These are phyloP conservation scores for Ctena decussata DNA, from an alignment of 2,888 invertebrate species.

Conservation along the genomic window DNA sequence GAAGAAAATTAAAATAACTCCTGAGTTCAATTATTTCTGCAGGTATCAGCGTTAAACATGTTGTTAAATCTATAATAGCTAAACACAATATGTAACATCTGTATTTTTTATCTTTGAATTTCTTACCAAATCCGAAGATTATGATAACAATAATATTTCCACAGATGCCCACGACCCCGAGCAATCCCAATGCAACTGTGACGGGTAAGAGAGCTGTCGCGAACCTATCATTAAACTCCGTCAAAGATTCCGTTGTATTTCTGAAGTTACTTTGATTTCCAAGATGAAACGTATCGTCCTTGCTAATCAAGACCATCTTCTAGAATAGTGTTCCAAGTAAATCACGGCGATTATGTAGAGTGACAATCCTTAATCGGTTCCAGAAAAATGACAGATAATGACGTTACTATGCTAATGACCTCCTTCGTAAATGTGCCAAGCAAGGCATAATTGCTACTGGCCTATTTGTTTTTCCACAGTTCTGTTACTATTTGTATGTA, in stretches of 20 bases:
- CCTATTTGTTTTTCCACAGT: too few species aligned
- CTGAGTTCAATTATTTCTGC: constrained; percentile 58
- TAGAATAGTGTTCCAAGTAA: too few species aligned
- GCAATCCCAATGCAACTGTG: constrained; percentile 45
- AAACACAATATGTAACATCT: constrained; percentile 50
- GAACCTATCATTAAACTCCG: constrained; percentile 43
- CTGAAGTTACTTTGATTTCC: not conserved
- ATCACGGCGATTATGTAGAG: too few species aligned
- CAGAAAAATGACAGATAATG: too few species aligned
- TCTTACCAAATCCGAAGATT: constrained; percentile 49
- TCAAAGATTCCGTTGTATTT: not conserved
- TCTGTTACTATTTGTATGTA: too few species aligned
- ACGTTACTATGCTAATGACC: too few species aligned
- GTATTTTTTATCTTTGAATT: constrained; percentile 57
- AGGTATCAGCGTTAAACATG: constrained; percentile 59
- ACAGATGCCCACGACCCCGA: constrained; percentile 45
- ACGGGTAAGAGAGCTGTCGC: constrained; percentile 52
- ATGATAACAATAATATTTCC: constrained; percentile 58
- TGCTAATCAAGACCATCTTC: not conserved
- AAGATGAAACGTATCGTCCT: not conserved
- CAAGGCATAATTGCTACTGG: too few species aligned
- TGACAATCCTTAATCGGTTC: too few species aligned
- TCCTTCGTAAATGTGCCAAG: too few species aligned
- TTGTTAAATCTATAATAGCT: constrained; percentile 52
- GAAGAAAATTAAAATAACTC: constrained; percentile 55